phyloP scores from a whole-genome alignment of 2,888 invertebrate species.

The Amiota minor region DNA sequence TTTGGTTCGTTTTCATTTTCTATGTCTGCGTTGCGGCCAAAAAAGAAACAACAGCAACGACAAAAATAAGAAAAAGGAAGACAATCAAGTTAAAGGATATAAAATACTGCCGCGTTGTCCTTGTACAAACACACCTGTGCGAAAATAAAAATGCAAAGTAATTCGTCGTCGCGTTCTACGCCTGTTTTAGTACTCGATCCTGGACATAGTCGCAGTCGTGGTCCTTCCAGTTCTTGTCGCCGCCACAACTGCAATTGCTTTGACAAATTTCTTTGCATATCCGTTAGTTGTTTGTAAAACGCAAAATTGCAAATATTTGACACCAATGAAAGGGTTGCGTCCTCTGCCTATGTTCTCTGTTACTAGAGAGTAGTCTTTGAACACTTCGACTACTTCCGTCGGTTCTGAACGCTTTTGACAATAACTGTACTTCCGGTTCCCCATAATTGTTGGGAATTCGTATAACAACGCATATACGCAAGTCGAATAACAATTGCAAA shows the following conservation, averaged over 20 bases:
- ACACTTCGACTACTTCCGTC: slow-evolving; percentile 13
- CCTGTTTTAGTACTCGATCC: background rate
- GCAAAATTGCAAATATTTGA: slow-evolving; percentile 38
- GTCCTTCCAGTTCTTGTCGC: slow-evolving; percentile 33
- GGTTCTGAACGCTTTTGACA: slow-evolving; percentile 50
- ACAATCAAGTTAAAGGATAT: slow-evolving; percentile 9
- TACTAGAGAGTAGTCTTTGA: background rate
- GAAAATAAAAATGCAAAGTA: slow-evolving; percentile 40
- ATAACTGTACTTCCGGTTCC: slow-evolving; percentile 55
- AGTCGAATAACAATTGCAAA: background rate
- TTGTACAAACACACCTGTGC: slow-evolving; percentile 12
- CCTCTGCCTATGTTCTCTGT: slow-evolving; percentile 39
- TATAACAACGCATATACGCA: slow-evolving; percentile 6
- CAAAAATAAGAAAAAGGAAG: background rate
- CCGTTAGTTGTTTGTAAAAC: slow-evolving; percentile 45
- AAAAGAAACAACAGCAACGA: background rate
- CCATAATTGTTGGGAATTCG: slow-evolving; percentile 13
- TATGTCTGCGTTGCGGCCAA: background rate
- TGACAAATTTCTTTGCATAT: slow-evolving; percentile 63
- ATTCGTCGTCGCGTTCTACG: slow-evolving; percentile 33
- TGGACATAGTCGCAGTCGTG: background rate
- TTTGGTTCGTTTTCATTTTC: slow-evolving; percentile 52
- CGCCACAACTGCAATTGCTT: slow-evolving; percentile 35
- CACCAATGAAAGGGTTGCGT: background rate
- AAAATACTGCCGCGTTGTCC: slow-evolving; percentile 28